These are phyloP conservation scores for Paramormyrops hopkinsi DNA, from an alignment of 2,797 vertebrate species.

Conservation along the genomic window DNA sequence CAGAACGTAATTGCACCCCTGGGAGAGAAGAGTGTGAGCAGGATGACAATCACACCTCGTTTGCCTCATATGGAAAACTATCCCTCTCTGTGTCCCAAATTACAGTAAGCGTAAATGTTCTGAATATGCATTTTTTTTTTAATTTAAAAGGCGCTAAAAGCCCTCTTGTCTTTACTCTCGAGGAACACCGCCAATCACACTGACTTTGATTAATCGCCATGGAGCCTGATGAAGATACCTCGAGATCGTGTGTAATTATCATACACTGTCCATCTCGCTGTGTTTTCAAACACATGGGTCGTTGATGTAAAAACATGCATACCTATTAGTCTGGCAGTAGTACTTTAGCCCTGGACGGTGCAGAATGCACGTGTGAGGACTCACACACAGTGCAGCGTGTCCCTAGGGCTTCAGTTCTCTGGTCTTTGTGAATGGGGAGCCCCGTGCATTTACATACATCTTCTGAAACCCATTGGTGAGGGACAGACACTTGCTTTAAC, in stretches of 20 bases:
- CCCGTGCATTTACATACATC: neutral
- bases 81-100: slow-evolving; percentile 11
- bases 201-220: neutral
- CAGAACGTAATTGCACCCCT: slow-evolving; percentile 45
- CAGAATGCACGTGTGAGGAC: neutral
- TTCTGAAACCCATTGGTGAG: neutral
- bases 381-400: neutral
- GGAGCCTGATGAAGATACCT: neutral
- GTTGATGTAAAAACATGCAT: neutral
- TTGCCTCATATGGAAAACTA: slow-evolving; percentile 11
- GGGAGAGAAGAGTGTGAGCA: slow-evolving; percentile 28
- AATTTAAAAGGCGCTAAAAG: neutral
- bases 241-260: neutral
- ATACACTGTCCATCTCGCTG: neutral
- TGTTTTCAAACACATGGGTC: neutral
- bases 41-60: slow-evolving; percentile 32
- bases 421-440: neutral
- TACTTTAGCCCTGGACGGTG: neutral
- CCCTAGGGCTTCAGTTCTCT: neutral
- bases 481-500: neutral
- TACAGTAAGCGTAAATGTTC: neutral
- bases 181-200: neutral
- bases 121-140: slow-evolving; percentile 15
- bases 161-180: neutral
- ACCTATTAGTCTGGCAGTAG: neutral